These are phyloP conservation scores for Orbicella faveolata DNA, from an alignment of 64 coral and sea anemone species.

Conservation along the genomic window DNA sequence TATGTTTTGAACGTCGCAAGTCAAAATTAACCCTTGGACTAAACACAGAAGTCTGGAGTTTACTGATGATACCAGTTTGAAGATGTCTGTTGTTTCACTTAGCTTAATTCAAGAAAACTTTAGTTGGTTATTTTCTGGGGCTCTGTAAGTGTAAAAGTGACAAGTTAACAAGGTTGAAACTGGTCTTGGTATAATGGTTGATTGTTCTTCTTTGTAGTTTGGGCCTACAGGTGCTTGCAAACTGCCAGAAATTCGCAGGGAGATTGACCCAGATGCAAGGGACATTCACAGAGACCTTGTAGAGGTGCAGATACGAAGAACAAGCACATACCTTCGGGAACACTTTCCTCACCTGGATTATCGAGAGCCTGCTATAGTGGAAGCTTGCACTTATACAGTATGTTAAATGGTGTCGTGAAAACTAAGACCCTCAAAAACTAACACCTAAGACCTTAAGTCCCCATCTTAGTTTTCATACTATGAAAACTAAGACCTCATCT, in stretches of 20 bases:
- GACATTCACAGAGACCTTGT: not conserved
- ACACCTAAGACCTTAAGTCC: no score
- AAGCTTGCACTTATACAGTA: conserved; percentile 62
- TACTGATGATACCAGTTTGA: no score
- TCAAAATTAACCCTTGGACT: no score
- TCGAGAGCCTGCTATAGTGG: conserved; percentile 32
- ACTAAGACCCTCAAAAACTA: no score
- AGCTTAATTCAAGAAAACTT: no score
- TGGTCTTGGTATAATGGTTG: not conserved
- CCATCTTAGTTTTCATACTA: no score
- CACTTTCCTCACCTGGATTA: conserved; percentile 49
- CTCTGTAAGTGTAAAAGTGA: no score
- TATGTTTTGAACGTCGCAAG: no score
- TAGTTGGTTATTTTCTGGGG: no score
- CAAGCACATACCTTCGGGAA: conserved; percentile 24
- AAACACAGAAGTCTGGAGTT: no score
- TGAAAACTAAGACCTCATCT: no score
- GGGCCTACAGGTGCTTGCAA: not conserved
- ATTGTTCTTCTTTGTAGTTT: conserved; percentile 20
- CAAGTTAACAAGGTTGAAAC: not conserved
- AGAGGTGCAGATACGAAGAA: not conserved
- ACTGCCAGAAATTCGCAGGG: not conserved
- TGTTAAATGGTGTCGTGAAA: not conserved
- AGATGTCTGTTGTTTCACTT: no score
- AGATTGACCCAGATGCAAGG: conserved; percentile 38